These are phyloP conservation scores for Zaprionus davidi DNA, from an alignment of 1,140 invertebrate species.

Conservation along the genomic window DNA sequence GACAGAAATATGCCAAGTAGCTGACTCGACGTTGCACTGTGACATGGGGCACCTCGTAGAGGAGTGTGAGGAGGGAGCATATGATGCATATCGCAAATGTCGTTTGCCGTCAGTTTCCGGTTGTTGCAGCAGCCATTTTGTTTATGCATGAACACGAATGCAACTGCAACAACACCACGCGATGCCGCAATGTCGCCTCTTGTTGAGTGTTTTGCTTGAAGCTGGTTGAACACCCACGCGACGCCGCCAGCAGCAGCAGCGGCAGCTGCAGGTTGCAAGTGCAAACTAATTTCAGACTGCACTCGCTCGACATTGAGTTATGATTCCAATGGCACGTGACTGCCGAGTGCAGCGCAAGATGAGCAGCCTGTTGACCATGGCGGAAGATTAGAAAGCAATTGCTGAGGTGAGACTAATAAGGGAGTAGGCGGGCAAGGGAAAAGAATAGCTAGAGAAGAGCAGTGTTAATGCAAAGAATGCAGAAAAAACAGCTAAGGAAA, in stretches of 20 bases:
- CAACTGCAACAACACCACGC: slow-evolving; percentile 49
- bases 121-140: slow-evolving; percentile 80
- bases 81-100: slow-evolving; percentile 82
- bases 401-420: not conserved
- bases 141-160: slow-evolving; percentile 80
- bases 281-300: slow-evolving; percentile 69
- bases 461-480: not conserved
- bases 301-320: slow-evolving; percentile 68
- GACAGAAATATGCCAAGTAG: slow-evolving; percentile 80
- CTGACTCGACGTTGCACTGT: slow-evolving; percentile 56
- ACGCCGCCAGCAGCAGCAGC: not conserved
- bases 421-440: too few relatives aligned
- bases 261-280: slow-evolving; percentile 41
- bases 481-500: not conserved
- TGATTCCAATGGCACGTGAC: slow-evolving; percentile 58
- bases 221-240: slow-evolving; percentile 13
- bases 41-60: slow-evolving; percentile 25
- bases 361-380: not conserved
- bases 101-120: slow-evolving; percentile 80
- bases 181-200: slow-evolving; percentile 24
- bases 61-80: slow-evolving; percentile 35
- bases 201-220: slow-evolving; percentile 18
- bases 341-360: not conserved
- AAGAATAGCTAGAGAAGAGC: not conserved
- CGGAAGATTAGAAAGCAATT: slow-evolving; percentile 17